Percentiles rank a stretch among this genome's conserved stretches.
phyloP scores from a whole-genome alignment of 1,140 invertebrate genomes.

The Diachasmimorpha longicaudata region DNA sequence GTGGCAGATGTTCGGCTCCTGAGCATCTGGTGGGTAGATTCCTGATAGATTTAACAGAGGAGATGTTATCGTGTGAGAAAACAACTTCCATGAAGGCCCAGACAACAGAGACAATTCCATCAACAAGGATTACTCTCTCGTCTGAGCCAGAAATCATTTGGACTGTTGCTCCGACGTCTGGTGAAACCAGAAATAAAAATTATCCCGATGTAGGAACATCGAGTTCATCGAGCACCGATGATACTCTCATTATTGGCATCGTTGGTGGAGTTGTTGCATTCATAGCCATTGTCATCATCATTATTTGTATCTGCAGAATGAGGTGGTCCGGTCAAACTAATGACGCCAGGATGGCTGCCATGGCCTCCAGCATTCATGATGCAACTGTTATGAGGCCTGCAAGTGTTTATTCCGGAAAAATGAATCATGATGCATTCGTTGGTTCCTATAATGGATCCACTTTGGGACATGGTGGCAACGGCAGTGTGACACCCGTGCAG shows the following conservation, averaged over 20 bases:
- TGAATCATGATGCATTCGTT: conserved; percentile 56
- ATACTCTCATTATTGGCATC: conserved; percentile 90
- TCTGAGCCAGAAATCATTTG: conserved; percentile 86
- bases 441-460: conserved; percentile 56
- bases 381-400: conserved; percentile 53
- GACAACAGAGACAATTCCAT: conserved; percentile 62
- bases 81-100: conserved; percentile 45
- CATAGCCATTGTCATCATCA: conserved; percentile 85
- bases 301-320: conserved; percentile 82
- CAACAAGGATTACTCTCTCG: conserved; percentile 62
- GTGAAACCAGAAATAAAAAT: conserved; percentile 59
- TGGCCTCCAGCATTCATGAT: conserved; percentile 56
- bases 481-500: conserved; percentile 46
- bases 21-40: conserved; percentile 70
- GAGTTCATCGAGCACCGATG: conserved; percentile 75
- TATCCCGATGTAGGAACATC: conserved; percentile 63
- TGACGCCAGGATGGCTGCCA: conserved; percentile 49
- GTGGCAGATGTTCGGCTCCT: conserved; percentile 72
- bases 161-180: conserved; percentile 75
- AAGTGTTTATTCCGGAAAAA: conserved; percentile 54
- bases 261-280: conserved; percentile 90
- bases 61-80: conserved; percentile 78
- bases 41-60: conserved; percentile 77
- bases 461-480: conserved; percentile 45
- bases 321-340: conserved; percentile 48